Evolutionary conservation across 2,797 vertebrate genomes (phyloP).

Genomic region (Crenichthys baileyi): DNA sequence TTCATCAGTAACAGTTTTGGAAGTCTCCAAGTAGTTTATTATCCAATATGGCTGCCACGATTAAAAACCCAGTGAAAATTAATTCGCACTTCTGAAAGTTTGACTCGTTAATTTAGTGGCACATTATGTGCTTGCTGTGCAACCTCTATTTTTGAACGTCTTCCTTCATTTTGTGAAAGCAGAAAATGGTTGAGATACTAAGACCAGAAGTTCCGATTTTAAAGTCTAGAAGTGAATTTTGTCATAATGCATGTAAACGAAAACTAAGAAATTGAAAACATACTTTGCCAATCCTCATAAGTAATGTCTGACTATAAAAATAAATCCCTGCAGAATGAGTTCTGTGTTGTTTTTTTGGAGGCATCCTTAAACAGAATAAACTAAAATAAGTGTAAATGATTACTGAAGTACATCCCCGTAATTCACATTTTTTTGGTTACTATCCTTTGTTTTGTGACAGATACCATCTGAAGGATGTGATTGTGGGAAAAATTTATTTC

Average conservation of each 20-base stretch:
- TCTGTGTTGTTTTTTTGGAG: not conserved
- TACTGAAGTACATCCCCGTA: not conserved
- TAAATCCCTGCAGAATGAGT: not conserved
- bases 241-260: not conserved
- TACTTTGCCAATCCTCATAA: not conserved
- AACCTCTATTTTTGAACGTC: not conserved
- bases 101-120: not conserved
- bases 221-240: not conserved
- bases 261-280: not conserved
- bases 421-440: not conserved
- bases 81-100: not conserved
- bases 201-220: not conserved
- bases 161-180: not conserved
- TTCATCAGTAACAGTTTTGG: too few species aligned
- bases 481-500: conserved; percentile 99
- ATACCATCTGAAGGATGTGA: conserved; percentile 98
- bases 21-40: not conserved
- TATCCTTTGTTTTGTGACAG: conserved; percentile 65
- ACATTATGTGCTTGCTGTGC: not conserved
- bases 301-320: too few species aligned
- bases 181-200: not conserved
- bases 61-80: not conserved
- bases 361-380: not conserved
- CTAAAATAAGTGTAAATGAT: not conserved
- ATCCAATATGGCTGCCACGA: not conserved